These are phyloP conservation scores for Phoenicopterus ruber DNA, from an alignment of 2,113 vertebrate species.

Conservation along the genomic window DNA sequence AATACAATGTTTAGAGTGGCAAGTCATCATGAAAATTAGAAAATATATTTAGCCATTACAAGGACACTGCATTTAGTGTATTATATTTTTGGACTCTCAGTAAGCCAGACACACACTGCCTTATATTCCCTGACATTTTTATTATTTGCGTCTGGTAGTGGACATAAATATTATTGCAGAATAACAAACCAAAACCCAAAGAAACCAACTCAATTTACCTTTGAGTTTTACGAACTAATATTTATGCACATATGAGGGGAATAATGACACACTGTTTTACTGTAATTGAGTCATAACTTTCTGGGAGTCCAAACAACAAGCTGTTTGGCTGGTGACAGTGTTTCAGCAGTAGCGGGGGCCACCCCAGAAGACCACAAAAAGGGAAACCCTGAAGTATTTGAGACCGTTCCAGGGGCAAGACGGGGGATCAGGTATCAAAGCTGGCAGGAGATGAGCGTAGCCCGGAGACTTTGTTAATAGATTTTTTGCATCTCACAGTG, in stretches of 20 bases:
- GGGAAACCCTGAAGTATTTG: neutral
- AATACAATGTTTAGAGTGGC: slow-evolving; percentile 41
- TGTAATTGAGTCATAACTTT: neutral
- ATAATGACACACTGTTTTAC: neutral
- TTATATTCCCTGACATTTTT: slow-evolving; percentile 41
- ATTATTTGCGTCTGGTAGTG: slow-evolving; percentile 23
- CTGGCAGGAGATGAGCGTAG: neutral
- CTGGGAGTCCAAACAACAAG: neutral
- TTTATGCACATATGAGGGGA: neutral
- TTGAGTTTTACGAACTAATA: neutral
- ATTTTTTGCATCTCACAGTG: neutral
- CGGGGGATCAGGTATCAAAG: neutral
- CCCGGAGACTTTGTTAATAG: neutral
- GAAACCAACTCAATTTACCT: neutral
- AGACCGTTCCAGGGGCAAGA: neutral
- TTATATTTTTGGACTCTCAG: slow-evolving; percentile 32
- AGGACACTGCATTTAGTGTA: slow-evolving; percentile 30
- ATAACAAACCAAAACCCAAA: neutral
- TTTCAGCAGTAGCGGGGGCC: neutral
- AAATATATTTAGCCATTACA: slow-evolving; percentile 56
- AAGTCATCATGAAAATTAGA: slow-evolving; percentile 60
- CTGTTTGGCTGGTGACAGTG: neutral
- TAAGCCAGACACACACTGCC: slow-evolving; percentile 10
- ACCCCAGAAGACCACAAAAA: neutral
- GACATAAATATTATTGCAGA: slow-evolving; percentile 45